Evolutionary conservation across 1,140 invertebrate genomes (phyloP), one percentile per base, ranked within the genome.

Genomic region (Achatina immaculata): DNA sequence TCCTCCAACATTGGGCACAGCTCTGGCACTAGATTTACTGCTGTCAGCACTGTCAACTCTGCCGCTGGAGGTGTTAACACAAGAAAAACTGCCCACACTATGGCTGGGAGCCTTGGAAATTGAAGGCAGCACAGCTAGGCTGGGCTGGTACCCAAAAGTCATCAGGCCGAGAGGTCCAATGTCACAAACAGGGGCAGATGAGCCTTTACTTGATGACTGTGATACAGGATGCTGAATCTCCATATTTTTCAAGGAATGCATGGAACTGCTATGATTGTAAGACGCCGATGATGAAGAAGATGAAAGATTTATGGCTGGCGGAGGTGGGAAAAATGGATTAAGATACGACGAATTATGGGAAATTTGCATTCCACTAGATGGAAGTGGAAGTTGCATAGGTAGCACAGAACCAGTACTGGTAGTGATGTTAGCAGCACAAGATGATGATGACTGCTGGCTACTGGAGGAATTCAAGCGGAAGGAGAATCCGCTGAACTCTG

Each of bases 281-380:
- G 78, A 80, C 4, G 78, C 21, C 0, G 78, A 43, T n/a, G 78
- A 80, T 21, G 79, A 73, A 40, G 80, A 66, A 71, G 78, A 24
- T 31, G 78, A n/a, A n/a, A n/a, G 65, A 66, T 78, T 75, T 48
- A 58, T 58, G 34, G 78, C 21, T 28, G 72, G 48, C 62, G 79
- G 66, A 40, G 73, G 38, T 40, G 58, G 45, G 82, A 83, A 71
- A 43, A 80, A 80, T 36, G 79, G 51, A 7, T 51, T 19, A 11
- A 51, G 42, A 68, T 80, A 80, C n/a, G 78, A 58, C 36, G 78
- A 51, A 36, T 45, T 51, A 45, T 78, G 76, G 9, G 83, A 80
- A n/a, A 83, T 82, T 34, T 86, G 80, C 36, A 81, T 83, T 16
- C 84, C 80, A 21, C 86, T 82, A 24, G 86, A 65, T 19, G 85